Percentiles rank a stretch among this genome's conserved stretches.
Evolutionary conservation across 2,113 vertebrate species (phyloP).

Genomic region (Choloepus hoffmanni): DNA sequence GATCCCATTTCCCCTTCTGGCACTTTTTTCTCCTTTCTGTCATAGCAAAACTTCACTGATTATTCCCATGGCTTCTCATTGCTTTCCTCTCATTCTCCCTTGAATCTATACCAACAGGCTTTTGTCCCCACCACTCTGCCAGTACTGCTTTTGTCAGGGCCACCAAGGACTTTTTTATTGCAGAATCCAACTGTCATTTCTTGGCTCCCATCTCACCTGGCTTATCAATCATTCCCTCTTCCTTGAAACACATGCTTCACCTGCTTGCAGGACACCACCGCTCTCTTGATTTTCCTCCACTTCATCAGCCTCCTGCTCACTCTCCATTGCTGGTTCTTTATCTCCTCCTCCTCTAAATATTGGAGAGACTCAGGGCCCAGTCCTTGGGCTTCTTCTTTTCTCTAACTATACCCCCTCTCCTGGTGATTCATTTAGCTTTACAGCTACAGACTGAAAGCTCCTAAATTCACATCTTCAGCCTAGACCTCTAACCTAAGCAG

Average conservation of each 20-base stretch:
- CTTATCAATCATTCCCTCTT: neutral
- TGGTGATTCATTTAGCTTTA: conserved; percentile 11
- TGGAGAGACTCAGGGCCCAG: neutral
- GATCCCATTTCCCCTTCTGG: neutral
- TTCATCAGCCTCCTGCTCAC: neutral
- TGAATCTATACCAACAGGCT: neutral
- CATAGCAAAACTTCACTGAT: neutral
- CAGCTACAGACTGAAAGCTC: neutral
- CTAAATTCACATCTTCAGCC: neutral
- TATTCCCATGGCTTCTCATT: neutral
- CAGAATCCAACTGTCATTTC: neutral
- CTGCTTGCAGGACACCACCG: neutral
- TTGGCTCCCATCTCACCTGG: neutral
- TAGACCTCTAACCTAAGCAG: neutral
- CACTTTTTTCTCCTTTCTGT: neutral
- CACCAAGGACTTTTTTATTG: neutral
- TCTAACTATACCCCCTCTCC: neutral
- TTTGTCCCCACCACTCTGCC: neutral
- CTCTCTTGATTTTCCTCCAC: neutral
- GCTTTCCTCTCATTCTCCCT: neutral
- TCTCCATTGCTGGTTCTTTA: neutral
- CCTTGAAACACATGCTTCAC: neutral
- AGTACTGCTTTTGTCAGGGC: neutral
- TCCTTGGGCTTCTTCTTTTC: neutral
- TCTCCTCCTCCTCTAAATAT: neutral